These are phyloP conservation scores for Tribolium freemani DNA, from an alignment of 2,888 invertebrate species.

Conservation along the genomic window DNA sequence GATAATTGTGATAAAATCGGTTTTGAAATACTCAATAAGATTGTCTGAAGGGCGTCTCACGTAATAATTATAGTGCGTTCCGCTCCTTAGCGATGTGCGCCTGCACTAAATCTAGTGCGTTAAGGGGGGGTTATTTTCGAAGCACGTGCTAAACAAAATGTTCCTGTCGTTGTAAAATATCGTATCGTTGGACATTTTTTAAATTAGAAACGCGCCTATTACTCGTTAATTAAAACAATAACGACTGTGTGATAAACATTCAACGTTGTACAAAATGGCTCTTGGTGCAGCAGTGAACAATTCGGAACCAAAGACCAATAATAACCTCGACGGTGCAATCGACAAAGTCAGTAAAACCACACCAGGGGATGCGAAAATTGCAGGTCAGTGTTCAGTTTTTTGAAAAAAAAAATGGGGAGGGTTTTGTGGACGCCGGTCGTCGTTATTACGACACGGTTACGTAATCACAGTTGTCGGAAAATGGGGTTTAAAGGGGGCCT, in stretches of 20 bases:
- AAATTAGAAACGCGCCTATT: slow-evolving; percentile 16
- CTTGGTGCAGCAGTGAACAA: slow-evolving; percentile 59
- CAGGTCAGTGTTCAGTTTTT: slow-evolving; percentile 47
- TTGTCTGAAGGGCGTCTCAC: slow-evolving; percentile 22
- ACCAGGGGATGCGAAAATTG: slow-evolving; percentile 44
- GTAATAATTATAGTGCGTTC: slow-evolving; percentile 18
- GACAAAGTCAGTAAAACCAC: slow-evolving; percentile 50
- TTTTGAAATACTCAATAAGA: background rate
- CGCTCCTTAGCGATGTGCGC: slow-evolving; percentile 23
- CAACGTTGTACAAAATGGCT: slow-evolving; percentile 56
- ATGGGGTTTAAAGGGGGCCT: background rate
- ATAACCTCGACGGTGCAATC: slow-evolving; percentile 48
- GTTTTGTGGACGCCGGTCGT: slow-evolving; percentile 19
- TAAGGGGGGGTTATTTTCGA: slow-evolving; percentile 53
- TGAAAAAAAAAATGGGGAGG: background rate
- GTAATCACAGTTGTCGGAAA: slow-evolving; percentile 34
- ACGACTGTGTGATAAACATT: slow-evolving; percentile 20
- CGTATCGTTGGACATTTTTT: slow-evolving; percentile 34
- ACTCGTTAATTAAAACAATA: slow-evolving; percentile 9
- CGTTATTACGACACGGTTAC: slow-evolving; percentile 42
- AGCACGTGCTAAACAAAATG: slow-evolving; percentile 57
- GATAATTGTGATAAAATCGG: background rate
- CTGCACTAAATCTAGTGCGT: slow-evolving; percentile 16
- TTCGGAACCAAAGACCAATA: slow-evolving; percentile 51
- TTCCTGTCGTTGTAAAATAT: slow-evolving; percentile 45